A percentile compares a stretch with the other conserved stretches of the same genome.
These are phyloP conservation scores for Hirudinaria manillensis DNA, from an alignment of 2,888 invertebrate genomes.

Conservation along the genomic window DNA sequence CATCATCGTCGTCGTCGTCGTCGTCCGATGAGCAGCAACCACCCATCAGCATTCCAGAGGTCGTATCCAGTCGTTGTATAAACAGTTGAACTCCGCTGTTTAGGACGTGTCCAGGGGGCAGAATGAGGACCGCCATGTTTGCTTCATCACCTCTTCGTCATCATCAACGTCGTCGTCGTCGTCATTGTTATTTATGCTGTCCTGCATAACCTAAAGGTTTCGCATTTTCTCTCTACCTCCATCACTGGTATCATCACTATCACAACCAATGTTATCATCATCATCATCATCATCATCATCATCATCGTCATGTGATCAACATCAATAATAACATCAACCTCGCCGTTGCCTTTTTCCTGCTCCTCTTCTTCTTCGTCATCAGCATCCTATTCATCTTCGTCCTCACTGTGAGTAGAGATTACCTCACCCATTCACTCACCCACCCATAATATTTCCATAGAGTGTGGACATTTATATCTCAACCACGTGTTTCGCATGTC, in stretches of 20 bases:
- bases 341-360: no score
- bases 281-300: constrained; percentile 24
- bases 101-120: background rate
- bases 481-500: no score
- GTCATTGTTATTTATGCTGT: background rate
- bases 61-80: background rate
- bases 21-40: constrained; percentile 26
- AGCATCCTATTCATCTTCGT: no score
- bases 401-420: no score
- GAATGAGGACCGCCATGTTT: background rate
- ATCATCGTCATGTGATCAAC: constrained; percentile 20
- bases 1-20: constrained; percentile 29
- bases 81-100: constrained; percentile 9
- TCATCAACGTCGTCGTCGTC: constrained; percentile 28
- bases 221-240: constrained; percentile 6
- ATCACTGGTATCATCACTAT: constrained; percentile 12
- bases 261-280: constrained; percentile 11
- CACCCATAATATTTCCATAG: no score
- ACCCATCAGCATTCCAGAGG: background rate
- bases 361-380: background rate
- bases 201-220: no score
- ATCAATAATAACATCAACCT: constrained; percentile 12
- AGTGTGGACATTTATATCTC: no score
- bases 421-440: no score
- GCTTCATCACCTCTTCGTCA: constrained; percentile 15